Evolutionary conservation across 2,888 invertebrate species (phyloP), one percentile per base, ranked within the genome.

Genomic region (Mermis nigrescens): DNA sequence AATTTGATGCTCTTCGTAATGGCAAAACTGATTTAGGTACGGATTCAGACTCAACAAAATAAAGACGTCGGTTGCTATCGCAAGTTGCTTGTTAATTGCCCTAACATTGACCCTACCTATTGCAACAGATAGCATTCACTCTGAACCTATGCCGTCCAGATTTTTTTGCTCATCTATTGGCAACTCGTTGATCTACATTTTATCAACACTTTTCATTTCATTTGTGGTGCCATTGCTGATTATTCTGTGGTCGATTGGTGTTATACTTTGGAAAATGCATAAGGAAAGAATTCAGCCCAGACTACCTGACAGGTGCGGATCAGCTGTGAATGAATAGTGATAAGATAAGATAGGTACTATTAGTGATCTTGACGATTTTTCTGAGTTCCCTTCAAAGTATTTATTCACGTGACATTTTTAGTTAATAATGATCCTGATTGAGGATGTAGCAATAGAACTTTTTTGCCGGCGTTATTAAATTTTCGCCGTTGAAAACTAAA

Each of bases 121-220:
- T 29, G 48, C 65, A 2, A 32, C 63, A n/a, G 62, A 62, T 46
- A 60, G 62, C 55, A 61, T 67, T n/a, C n/a, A 46, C 4, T 62
- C 63, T 15, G 55, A 64, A 19, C 61, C 65, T 3, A 66, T 65
- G 58, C 63, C 63, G 1, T 59, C 62, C 3, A 63, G 68, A 22
- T 66, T 66, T 58, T 62, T 64, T 12, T 68, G 68, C 51, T 57
- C 63, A 2, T 59, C 63, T 31, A 64, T 64, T 57, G 63, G 61
- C 1, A 52, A 46, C 12, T 61, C 62, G 24, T 62, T 63, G 24
- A 61, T 57, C 26, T 69, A 68, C 60, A 61, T 64, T 2, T 51
- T 63, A 22, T 46, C 64, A 15, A 57, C 66, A 15, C 57, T 66
- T 2, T 32, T 65, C 15, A 55, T 67, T 46, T 65, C 67, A 15